These are phyloP conservation scores for Amblyopsis hoosieri DNA, from an alignment of 2,797 vertebrate species.

Conservation along the genomic window DNA sequence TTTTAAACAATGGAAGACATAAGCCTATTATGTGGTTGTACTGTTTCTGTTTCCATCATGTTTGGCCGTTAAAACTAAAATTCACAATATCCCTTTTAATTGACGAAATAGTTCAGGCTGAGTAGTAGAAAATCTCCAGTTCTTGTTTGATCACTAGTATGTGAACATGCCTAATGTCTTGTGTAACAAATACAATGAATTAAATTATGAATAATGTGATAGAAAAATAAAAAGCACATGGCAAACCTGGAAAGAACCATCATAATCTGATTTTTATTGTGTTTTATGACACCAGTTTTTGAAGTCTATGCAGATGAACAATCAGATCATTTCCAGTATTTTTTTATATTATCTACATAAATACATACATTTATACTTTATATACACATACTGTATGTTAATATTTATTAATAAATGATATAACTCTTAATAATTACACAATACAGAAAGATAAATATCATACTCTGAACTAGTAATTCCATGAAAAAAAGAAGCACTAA, in stretches of 20 bases:
- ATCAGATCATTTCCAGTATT: neutral
- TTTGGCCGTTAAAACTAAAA: constrained; percentile 73
- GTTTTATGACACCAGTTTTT: constrained; percentile 10
- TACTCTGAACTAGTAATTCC: too few relatives aligned
- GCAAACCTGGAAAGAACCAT: constrained; percentile 65
- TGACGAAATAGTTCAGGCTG: constrained; percentile 75
- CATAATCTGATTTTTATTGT: constrained; percentile 12
- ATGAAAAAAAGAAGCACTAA: too few relatives aligned
- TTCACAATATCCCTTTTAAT: constrained; percentile 74
- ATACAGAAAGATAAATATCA: too few relatives aligned
- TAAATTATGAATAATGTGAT: constrained; percentile 83
- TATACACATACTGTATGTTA: constrained; percentile 55
- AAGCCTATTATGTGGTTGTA: constrained; percentile 72
- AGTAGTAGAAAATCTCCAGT: constrained; percentile 80
- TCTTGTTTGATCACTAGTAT: constrained; percentile 85
- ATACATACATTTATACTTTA: constrained; percentile 7
- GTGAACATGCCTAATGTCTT: constrained; percentile 84
- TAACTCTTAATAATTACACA: too few relatives aligned
- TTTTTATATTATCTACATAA: constrained; percentile 15
- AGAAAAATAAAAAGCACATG: constrained; percentile 80
- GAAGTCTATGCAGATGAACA: constrained; percentile 3
- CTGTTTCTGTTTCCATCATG: constrained; percentile 74
- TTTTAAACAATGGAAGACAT: constrained; percentile 43
- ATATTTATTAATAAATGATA: constrained; percentile 3
- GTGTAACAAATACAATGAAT: constrained; percentile 82